phyloP scores from a whole-genome alignment of 2,113 vertebrate genomes.

The Siphamia tubifer region DNA sequence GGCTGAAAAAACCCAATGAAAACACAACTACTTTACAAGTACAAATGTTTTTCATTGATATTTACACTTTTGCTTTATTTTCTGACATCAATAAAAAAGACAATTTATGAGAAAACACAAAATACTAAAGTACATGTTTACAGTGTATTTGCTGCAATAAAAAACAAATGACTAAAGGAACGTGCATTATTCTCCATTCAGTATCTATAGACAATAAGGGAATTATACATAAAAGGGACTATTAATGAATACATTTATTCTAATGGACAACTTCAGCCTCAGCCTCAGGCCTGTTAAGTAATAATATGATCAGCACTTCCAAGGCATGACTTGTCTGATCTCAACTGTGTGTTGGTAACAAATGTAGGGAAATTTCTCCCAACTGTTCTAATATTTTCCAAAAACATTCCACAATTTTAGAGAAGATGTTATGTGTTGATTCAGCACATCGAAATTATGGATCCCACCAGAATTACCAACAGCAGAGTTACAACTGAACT shows the following conservation, averaged over 20 bases:
- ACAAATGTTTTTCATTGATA: slow-evolving; percentile 86
- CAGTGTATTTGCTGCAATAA: slow-evolving; percentile 76
- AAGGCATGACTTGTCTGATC: slow-evolving; percentile 7
- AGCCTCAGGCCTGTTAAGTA: slow-evolving; percentile 8
- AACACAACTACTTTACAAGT: slow-evolving; percentile 90
- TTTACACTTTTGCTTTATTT: slow-evolving; percentile 83
- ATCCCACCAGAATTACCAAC: slow-evolving; percentile 1
- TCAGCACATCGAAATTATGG: neutral
- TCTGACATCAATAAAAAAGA: slow-evolving; percentile 75
- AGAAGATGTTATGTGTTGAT: slow-evolving; percentile 1
- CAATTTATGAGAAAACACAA: slow-evolving; percentile 70
- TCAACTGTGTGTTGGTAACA: neutral
- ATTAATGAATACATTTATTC: slow-evolving; percentile 70
- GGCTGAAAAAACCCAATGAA: slow-evolving; percentile 81
- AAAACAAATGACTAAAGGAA: slow-evolving; percentile 67
- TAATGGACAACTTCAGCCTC: slow-evolving; percentile 51
- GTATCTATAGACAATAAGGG: slow-evolving; percentile 66
- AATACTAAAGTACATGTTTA: slow-evolving; percentile 79
- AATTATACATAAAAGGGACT: slow-evolving; percentile 70
- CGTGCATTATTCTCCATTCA: slow-evolving; percentile 71
- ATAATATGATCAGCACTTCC: slow-evolving; percentile 11
- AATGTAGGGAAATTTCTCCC: neutral
- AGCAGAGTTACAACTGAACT: neutral
- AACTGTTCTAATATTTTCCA: neutral
- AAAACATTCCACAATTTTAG: slow-evolving; percentile 22